phyloP scores from a whole-genome alignment of 2,888 invertebrate genomes.

The Criorhina ranunculi region DNA sequence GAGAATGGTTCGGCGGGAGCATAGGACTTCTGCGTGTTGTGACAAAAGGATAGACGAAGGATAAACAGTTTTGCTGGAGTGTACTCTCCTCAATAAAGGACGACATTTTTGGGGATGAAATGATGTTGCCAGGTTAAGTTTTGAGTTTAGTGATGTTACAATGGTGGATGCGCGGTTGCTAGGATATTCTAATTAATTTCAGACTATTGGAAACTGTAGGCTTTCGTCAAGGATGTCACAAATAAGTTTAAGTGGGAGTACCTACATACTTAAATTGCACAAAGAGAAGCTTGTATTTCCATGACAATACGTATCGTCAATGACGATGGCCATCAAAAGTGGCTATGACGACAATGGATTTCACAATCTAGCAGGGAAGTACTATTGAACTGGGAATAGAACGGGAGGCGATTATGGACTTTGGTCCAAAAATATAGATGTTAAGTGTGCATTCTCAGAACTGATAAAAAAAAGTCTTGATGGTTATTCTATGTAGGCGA shows the following conservation, averaged over 20 bases:
- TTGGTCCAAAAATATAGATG: background rate
- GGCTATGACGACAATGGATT: background rate
- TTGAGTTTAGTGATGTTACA: slow-evolving; percentile 7
- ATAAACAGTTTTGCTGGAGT: slow-evolving; percentile 50
- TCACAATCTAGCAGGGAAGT: background rate
- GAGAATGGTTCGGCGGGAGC: slow-evolving; percentile 11
- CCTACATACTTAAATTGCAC: background rate
- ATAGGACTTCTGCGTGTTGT: slow-evolving; percentile 25
- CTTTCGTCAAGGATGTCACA: background rate
- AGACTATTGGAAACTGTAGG: too few species aligned
- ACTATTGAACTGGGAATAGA: background rate
- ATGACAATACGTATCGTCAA: slow-evolving; percentile 10
- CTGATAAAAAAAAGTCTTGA: too few species aligned
- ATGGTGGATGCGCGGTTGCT: slow-evolving; percentile 33
- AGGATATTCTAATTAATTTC: slow-evolving; percentile 45
- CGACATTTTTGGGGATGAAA: slow-evolving; percentile 3
- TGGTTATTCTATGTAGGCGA: too few species aligned
- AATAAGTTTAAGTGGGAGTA: background rate
- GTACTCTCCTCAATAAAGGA: background rate
- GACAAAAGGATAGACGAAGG: slow-evolving; percentile 48
- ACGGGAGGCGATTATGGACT: background rate
- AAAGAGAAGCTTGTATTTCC: background rate
- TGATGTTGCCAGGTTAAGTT: slow-evolving; percentile 66
- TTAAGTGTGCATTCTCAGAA: too few species aligned
- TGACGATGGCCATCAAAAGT: background rate